Conservation (phyloP, 1,140 invertebrate species). For the Nephila pilipes region DNA sequence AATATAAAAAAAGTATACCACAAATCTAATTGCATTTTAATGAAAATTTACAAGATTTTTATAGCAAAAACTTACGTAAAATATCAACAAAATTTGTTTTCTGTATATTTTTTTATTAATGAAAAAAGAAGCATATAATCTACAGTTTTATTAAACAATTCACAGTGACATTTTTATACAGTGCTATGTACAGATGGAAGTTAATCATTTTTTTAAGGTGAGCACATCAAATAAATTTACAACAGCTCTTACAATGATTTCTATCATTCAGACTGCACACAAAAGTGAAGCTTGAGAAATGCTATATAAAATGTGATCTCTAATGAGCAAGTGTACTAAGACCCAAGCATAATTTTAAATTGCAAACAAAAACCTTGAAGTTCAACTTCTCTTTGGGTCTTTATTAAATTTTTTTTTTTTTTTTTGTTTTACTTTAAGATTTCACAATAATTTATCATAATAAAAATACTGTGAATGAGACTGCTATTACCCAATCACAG, state of each 20-base stretch:
- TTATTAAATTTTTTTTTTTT: background rate
- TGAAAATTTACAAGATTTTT: too few relatives aligned
- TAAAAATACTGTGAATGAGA: constrained; percentile 44
- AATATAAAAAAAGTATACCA: too few relatives aligned
- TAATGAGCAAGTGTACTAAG: constrained; percentile 67
- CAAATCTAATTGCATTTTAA: too few relatives aligned
- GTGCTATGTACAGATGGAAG: constrained; percentile 77
- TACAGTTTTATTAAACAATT: constrained; percentile 77
- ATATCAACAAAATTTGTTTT: constrained; percentile 36
- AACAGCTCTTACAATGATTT: constrained; percentile 67
- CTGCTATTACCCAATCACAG: background rate
- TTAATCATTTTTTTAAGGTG: constrained; percentile 72
- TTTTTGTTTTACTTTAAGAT: constrained; percentile 8
- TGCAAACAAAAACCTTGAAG: constrained; percentile 32
- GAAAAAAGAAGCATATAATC: constrained; percentile 69
- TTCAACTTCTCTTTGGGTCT: constrained; percentile 25
- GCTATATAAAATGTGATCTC: constrained; percentile 74
- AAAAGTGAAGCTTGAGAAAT: constrained; percentile 71
- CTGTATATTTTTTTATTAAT: constrained; percentile 68
- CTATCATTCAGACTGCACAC: constrained; percentile 63
- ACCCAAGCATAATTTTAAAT: constrained; percentile 44
- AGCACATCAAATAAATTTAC: constrained; percentile 76
- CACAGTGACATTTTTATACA: constrained; percentile 76
- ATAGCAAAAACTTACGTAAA: too few relatives aligned
- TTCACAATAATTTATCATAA: constrained; percentile 64